Base-by-base conservation (phyloP, 2,113 vertebrate species). In the Gorsachius goisagi region DNA sequence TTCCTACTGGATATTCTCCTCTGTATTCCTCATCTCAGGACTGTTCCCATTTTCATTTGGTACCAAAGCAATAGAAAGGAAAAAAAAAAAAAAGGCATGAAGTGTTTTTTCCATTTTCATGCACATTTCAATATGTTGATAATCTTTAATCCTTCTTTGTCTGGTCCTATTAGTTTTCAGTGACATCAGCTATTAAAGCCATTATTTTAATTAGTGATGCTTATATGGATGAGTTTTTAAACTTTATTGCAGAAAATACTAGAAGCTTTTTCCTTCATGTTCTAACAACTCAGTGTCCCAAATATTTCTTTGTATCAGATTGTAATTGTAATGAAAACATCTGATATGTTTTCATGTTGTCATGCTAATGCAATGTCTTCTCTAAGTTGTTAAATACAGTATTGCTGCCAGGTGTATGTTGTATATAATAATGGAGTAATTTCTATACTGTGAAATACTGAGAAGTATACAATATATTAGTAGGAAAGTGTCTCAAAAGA, bases 1-100 rank as follows among this genome's bases (percentile, higher is more conserved):
- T 96, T 97, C 97, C 97, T 98, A 82, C 55, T 97, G 96, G 97
- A 86, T 97, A 87, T 97, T 97, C 50, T 96, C 97, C 98, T 98
- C 95, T 98, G 97, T 98, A 96, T 95, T 97, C 90, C 64, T 97
- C 95, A 83, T 94, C 67, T 93, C 92, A 93, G 91, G 95, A 78
- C 80, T 95, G 92, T 80, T 90, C 91, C 89, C 92, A 79, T 95
- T 66, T 58, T 58, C 90, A 85, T 59, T 91, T 28, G 64, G 55
- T 89, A 88, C 77, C 66, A 85, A 87, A 95, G 50, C 58, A 80
- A 64, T 86, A 95, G 75, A 86, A 93, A 87, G 32, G 23, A 30
- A 72, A 33, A 55, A 76, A 60, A 58, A 67, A 12, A 41, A 76
- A 60, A 58, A 67, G 12, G 17, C 35, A 1, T 66, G 24, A 89